Percentiles rank a stretch among this genome's conserved stretches.
These are phyloP conservation scores for Timandra comae DNA, from an alignment of 2,888 invertebrate species.

Conservation along the genomic window DNA sequence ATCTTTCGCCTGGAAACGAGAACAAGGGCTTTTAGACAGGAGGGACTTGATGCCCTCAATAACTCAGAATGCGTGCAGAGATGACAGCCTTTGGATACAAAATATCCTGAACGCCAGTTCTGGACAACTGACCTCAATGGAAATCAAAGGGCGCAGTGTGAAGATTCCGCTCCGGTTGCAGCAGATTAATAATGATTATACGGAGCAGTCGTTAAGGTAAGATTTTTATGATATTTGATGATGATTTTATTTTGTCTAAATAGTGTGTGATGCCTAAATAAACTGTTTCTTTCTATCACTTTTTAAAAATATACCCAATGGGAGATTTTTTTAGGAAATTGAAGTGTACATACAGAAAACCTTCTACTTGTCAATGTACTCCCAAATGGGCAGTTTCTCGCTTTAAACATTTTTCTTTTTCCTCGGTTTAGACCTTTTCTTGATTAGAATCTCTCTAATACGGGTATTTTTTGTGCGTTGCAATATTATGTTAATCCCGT, in stretches of 20 bases:
- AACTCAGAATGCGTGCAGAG: conserved; percentile 30
- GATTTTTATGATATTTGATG: too few relatives aligned
- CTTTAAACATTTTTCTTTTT: too few relatives aligned
- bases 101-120: conserved; percentile 46
- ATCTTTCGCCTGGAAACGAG: background rate
- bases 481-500: too few relatives aligned
- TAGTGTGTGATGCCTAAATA: background rate
- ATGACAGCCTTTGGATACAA: conserved; percentile 44
- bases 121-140: conserved; percentile 23
- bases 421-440: too few relatives aligned
- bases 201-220: conserved; percentile 30
- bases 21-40: conserved; percentile 26
- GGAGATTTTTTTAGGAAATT: too few relatives aligned
- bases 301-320: too few relatives aligned
- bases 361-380: too few relatives aligned
- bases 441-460: too few relatives aligned
- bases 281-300: too few relatives aligned
- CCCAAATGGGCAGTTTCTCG: too few relatives aligned
- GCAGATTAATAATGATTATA: conserved; percentile 11
- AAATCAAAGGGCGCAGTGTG: conserved; percentile 7
- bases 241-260: background rate
- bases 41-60: conserved; percentile 37
- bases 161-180: conserved; percentile 7
- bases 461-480: too few relatives aligned
- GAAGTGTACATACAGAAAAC: too few relatives aligned